A percentile compares a stretch with the other conserved stretches of the same genome.
phyloP scores from a whole-genome alignment of 2,113 vertebrate genomes.

The Acrocephalus arundinaceus region DNA sequence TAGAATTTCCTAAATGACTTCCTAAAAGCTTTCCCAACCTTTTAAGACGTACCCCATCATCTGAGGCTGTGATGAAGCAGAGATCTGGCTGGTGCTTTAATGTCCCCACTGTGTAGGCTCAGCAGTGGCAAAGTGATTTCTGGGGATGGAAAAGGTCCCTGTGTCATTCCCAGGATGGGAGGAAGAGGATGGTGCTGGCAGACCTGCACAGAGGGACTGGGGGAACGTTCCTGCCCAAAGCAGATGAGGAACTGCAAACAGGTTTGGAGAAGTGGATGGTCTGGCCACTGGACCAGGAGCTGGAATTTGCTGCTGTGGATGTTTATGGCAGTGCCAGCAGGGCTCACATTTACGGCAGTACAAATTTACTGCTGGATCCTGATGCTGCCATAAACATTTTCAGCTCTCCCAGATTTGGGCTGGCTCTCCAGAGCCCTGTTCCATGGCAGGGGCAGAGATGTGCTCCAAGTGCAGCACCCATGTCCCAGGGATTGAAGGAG shows the following conservation, averaged over 20 bases:
- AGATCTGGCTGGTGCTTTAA: neutral
- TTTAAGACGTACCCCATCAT: neutral
- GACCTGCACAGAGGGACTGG: fast-evolving
- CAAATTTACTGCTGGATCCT: neutral
- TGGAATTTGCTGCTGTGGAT: neutral
- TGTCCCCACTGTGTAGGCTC: neutral
- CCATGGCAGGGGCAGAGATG: fast-evolving
- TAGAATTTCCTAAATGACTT: neutral
- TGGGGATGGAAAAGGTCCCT: neutral
- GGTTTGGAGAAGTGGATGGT: neutral
- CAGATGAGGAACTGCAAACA: fast-evolving
- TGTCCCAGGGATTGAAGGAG: neutral
- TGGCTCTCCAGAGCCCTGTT: neutral
- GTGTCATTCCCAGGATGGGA: neutral
- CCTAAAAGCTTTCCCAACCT: neutral
- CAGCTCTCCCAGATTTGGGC: fast-evolving
- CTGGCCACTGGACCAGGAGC: fast-evolving
- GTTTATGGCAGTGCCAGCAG: neutral
- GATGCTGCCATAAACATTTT: neutral
- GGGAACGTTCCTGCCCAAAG: fast-evolving
- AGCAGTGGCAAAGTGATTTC: neutral
- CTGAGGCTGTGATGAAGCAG: neutral
- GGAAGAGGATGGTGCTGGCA: neutral
- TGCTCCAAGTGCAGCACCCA: neutral
- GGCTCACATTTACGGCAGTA: neutral